Percentiles rank a stretch among this genome's conserved stretches.
Conservation (phyloP, 2,113 vertebrate species). For the Cephalopholis sonnerati region DNA sequence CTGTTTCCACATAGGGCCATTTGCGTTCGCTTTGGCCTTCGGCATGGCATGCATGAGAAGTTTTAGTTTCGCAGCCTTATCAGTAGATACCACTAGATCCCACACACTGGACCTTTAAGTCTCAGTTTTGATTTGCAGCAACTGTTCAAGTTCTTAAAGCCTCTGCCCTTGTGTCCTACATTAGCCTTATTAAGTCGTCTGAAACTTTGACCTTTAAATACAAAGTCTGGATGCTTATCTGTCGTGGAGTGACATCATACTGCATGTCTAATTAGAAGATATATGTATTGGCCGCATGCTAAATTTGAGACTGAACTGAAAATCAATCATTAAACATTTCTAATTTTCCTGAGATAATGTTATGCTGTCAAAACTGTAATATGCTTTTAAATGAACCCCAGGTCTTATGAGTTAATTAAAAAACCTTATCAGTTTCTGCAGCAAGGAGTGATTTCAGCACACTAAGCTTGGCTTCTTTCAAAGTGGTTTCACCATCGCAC, state of each 20-base stretch:
- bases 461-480: not conserved
- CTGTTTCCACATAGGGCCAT: too few relatives aligned
- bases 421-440: constrained; percentile 49
- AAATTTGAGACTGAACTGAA: not conserved
- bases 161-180: not conserved
- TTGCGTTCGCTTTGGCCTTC: too few relatives aligned
- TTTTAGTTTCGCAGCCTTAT: too few relatives aligned
- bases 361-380: constrained; percentile 9
- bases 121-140: not conserved
- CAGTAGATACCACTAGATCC: too few relatives aligned
- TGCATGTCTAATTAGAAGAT: not conserved
- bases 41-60: too few relatives aligned
- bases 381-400: constrained; percentile 32
- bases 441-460: constrained; percentile 3
- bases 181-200: not conserved
- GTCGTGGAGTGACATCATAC: not conserved
- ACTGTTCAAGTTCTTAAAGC: not conserved
- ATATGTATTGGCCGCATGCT: not conserved
- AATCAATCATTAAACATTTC: constrained; percentile 7
- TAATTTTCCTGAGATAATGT: not conserved
- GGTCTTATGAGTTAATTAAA: constrained; percentile 54
- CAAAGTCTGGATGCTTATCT: not conserved
- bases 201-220: constrained; percentile 19
- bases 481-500: not conserved
- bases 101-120: too few relatives aligned